Conservation (phyloP, 1,140 invertebrate species). For the Lepidostoma basale region DNA sequence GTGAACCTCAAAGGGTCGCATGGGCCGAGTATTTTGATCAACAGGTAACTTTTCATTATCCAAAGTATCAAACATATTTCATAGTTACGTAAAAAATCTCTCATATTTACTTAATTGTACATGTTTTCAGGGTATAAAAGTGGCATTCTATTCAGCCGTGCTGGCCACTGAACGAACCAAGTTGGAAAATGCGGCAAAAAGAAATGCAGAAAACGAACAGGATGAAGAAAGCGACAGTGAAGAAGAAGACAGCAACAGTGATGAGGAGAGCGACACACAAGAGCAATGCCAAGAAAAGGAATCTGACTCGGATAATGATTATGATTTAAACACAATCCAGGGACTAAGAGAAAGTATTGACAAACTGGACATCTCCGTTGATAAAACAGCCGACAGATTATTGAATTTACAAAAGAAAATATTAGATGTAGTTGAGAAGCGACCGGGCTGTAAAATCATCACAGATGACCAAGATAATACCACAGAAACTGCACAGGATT, state of each 20-base stretch:
- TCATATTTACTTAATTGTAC: too few species aligned
- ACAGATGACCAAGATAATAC: neutral
- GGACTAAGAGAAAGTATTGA: constrained; percentile 56
- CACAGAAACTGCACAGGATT: neutral
- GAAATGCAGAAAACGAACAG: constrained; percentile 49
- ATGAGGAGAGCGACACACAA: constrained; percentile 47
- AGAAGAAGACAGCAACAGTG: constrained; percentile 48
- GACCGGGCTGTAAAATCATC: constrained; percentile 2
- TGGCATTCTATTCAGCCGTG: constrained; percentile 86
- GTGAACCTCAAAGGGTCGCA: constrained; percentile 74
- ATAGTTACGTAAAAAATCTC: too few species aligned
- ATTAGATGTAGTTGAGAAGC: constrained; percentile 48
- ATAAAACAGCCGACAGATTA: constrained; percentile 59
- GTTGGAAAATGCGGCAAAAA: constrained; percentile 56
- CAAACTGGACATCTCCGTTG: constrained; percentile 51
- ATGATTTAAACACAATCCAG: constrained; percentile 48
- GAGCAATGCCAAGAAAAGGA: constrained; percentile 43
- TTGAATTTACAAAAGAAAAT: constrained; percentile 58
- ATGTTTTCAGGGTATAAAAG: constrained; percentile 62
- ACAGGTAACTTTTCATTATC: constrained; percentile 49
- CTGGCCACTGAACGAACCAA: constrained; percentile 61
- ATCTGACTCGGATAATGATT: constrained; percentile 14
- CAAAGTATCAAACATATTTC: too few species aligned
- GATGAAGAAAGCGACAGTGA: constrained; percentile 51
- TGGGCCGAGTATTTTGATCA: constrained; percentile 91